Percentiles rank a stretch among this genome's conserved stretches.
These are phyloP conservation scores for Eulemur macaco DNA, from an alignment of 2,113 vertebrate species.

Conservation along the genomic window DNA sequence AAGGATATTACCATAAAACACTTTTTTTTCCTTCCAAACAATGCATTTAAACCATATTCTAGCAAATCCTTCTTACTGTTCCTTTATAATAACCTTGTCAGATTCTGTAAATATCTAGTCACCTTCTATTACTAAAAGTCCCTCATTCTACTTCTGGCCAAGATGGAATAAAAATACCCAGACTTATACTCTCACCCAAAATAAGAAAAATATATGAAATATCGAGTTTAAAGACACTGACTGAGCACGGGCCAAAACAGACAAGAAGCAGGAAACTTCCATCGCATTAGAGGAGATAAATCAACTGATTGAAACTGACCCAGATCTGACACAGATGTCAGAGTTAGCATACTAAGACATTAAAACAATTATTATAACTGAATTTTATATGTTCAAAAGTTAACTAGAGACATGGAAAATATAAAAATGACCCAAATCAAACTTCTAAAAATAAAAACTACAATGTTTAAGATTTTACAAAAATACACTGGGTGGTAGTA, in stretches of 20 bases:
- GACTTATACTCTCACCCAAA: neutral
- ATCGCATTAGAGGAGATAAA: neutral
- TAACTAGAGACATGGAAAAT: neutral
- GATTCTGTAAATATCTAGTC: neutral
- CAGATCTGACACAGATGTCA: neutral
- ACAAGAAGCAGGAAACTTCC: neutral
- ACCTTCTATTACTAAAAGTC: neutral
- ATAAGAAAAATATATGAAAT: neutral
- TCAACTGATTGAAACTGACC: neutral
- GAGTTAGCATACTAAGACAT: neutral
- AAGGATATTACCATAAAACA: neutral
- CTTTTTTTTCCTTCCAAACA: neutral
- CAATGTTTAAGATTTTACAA: neutral
- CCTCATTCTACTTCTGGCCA: neutral
- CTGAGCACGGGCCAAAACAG: neutral
- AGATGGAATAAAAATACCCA: neutral
- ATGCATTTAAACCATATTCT: neutral
- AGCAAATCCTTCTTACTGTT: neutral
- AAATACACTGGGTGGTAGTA: neutral
- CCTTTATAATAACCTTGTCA: neutral
- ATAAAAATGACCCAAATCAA: neutral
- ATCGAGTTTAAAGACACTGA: neutral
- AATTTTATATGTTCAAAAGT: neutral
- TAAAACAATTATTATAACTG: neutral
- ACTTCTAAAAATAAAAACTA: neutral